phyloP scores from a whole-genome alignment of 2,797 vertebrate genomes.

The Halcyon smyrnensis region DNA sequence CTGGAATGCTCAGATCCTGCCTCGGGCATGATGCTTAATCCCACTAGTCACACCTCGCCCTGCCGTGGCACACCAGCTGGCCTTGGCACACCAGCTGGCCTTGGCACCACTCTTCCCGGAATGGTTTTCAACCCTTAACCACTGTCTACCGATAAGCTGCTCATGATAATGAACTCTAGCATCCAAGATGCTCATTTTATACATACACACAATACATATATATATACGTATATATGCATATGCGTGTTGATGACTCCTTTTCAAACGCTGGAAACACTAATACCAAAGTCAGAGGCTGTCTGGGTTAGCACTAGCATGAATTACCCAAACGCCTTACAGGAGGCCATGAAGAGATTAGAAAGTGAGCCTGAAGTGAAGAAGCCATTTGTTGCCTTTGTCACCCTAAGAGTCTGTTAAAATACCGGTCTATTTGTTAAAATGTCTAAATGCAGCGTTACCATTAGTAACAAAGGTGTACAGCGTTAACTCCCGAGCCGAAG shows the following conservation, averaged over 20 bases:
- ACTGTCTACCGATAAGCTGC: fast-evolving
- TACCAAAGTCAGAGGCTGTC: fast-evolving
- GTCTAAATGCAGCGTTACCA: fast-evolving
- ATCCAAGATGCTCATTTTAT: too few relatives aligned
- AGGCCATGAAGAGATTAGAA: background rate
- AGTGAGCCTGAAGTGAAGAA: background rate
- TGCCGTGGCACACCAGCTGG: too few relatives aligned
- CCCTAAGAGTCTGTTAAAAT: too few relatives aligned
- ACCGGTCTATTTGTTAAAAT: fast-evolving
- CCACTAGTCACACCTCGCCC: background rate
- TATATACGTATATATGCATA: background rate
- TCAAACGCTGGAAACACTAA: background rate
- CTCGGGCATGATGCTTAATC: background rate
- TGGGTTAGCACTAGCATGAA: background rate
- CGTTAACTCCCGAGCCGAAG: fast-evolving
- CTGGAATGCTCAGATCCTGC: fast-evolving
- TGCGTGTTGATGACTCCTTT: background rate
- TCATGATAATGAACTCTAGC: background rate
- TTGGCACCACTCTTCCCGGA: background rate
- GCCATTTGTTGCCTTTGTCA: background rate
- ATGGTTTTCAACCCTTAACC: fast-evolving
- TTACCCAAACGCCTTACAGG: background rate
- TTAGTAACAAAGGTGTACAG: fast-evolving
- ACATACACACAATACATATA: background rate
- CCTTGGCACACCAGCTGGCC: background rate